Conservation (phyloP, 2,888 invertebrate species). For the Ichneumoninae sp. region DNA sequence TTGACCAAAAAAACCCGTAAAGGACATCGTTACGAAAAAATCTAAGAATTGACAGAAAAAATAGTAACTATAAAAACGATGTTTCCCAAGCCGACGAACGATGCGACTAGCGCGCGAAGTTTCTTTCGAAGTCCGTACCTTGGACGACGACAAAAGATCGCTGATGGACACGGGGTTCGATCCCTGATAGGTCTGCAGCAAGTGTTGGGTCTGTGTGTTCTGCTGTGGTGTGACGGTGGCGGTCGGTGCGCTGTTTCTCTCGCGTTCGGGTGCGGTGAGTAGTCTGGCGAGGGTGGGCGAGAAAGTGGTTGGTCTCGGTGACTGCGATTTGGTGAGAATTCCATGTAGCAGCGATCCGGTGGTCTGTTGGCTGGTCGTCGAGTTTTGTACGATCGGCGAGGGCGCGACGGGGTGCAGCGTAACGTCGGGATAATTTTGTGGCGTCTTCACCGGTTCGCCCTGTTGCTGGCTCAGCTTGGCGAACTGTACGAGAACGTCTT, state of each 20-base stretch:
- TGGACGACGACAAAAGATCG: constrained; percentile 85
- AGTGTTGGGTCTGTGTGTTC: constrained; percentile 78
- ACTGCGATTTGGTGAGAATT: constrained; percentile 88
- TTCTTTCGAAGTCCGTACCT: constrained; percentile 76
- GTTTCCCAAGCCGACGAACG: too few relatives aligned
- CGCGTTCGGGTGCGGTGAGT: constrained; percentile 88
- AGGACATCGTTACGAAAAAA: too few relatives aligned
- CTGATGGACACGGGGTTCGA: constrained; percentile 84
- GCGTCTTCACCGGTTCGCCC: constrained; percentile 84
- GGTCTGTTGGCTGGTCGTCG: constrained; percentile 81
- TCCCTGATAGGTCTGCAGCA: constrained; percentile 81
- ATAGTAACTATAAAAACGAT: too few relatives aligned
- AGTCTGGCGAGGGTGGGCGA: constrained; percentile 93
- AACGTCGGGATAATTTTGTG: constrained; percentile 91
- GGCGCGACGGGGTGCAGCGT: constrained; percentile 90
- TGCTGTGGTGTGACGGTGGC: constrained; percentile 77
- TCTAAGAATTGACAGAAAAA: too few relatives aligned
- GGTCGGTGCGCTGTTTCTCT: constrained; percentile 77
- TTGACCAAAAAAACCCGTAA: too few relatives aligned
- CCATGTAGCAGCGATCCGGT: constrained; percentile 90
- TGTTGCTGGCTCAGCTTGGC: constrained; percentile 86
- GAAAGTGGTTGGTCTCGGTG: constrained; percentile 87
- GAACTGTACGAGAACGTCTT: constrained; percentile 91
- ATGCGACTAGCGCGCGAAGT: too few relatives aligned
- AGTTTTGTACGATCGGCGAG: constrained; percentile 80